phyloP scores from a whole-genome alignment of 1,140 invertebrate species.

The Orussus abietinus region DNA sequence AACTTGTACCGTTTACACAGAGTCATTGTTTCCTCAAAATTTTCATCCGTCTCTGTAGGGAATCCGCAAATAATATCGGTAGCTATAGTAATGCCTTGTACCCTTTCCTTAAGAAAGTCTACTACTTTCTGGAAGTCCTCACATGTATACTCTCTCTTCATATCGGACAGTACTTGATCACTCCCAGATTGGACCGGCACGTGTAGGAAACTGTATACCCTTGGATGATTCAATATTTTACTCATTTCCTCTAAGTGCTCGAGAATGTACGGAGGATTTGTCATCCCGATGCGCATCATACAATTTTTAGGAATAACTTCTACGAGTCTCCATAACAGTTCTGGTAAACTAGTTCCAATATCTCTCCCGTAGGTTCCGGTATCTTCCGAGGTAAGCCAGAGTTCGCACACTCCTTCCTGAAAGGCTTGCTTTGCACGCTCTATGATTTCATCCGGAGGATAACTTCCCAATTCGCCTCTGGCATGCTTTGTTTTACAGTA shows the following conservation, averaged over 20 bases:
- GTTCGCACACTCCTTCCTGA: constrained; percentile 88
- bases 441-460: constrained; percentile 80
- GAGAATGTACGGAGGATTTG: constrained; percentile 96
- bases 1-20: constrained; percentile 88
- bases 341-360: constrained; percentile 83
- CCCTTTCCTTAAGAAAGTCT: constrained; percentile 73
- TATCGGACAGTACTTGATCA: constrained; percentile 88
- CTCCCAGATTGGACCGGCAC: constrained; percentile 96
- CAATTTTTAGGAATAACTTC: constrained; percentile 88
- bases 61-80: constrained; percentile 99
- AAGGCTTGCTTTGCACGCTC: constrained; percentile 80
- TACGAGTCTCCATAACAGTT: constrained; percentile 82
- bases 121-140: constrained; percentile 89
- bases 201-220: constrained; percentile 94
- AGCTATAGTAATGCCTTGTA: constrained; percentile 87
- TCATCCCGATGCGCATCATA: constrained; percentile 90
- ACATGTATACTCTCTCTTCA: constrained; percentile 92
- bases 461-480: constrained; percentile 91
- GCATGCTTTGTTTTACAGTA: constrained; percentile 99
- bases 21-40: constrained; percentile 86
- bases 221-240: constrained; percentile 80
- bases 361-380: constrained; percentile 96
- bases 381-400: constrained; percentile 99
- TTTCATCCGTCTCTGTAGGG: constrained; percentile 88
- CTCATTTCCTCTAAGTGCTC: constrained; percentile 92